Base-by-base conservation (phyloP, 2,797 vertebrate genomes). In the Orientallactaga sibirica region DNA sequence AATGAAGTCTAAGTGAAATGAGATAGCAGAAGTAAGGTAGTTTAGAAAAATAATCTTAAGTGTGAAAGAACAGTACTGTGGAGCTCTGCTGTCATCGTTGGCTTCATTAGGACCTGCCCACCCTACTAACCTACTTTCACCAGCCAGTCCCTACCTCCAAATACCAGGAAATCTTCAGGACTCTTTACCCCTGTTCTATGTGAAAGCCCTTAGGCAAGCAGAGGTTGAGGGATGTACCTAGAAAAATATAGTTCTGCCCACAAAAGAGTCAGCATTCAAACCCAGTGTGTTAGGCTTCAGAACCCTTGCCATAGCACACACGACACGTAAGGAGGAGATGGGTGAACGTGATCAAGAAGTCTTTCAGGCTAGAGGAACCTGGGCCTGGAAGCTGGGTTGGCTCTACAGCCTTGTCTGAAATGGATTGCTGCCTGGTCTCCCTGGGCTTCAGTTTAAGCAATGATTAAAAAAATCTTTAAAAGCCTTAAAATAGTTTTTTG, bases 281-380 rank as follows among this genome's bases (percentile, higher is more conserved):
- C 24, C 75, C 24, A 27, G 22, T 37, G 33, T 10, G 1, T 67
- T 33, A 37, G 8, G 37, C 19, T 4, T 6, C 9, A 5, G 9
- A 48, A 43, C 71, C 29, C 52, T 79, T 61, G n/a, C 9, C 76
- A 41, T 19, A 24, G 9, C 25, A 8, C 20, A 48, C 1, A 7
- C 0, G 22, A 41, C 5, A 25, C 4, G 2, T 7, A 70, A 20
- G 48, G 6, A 61, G 55, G 1, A 7, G 41, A 62, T 24, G 12
- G n/a, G 11, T 22, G 1, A 58, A 11, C 0, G 12, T 14, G 16
- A 22, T 48, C 25, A 75, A 55, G 22, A 15, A 25, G 4, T 16
- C 9, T 2, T 6, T 0, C 0, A 3, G 33, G 18, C 27, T 33
- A 27, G 15, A 12, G 8, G 22, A 33, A 5, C 9, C 9, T 3